Conservation (phyloP, 2,888 invertebrate species). For the Eupithecia subfuscata region DNA sequence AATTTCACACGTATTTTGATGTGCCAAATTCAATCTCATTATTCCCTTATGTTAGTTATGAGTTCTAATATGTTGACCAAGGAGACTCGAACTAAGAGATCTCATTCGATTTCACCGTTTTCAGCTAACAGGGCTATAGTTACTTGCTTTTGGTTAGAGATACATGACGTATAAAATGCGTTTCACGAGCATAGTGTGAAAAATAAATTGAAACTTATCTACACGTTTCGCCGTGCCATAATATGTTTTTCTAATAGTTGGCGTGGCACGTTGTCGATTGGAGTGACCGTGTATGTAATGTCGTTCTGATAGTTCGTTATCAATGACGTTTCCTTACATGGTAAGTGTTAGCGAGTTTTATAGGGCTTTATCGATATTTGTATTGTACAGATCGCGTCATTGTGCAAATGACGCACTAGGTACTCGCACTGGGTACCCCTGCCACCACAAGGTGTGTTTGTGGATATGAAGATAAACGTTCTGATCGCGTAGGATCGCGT, state of each 20-base stretch:
- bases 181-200: too few species aligned
- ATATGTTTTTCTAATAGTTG: not conserved
- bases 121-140: too few species aligned
- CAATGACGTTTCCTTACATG: slow-evolving; percentile 5
- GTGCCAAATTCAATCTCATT: too few species aligned
- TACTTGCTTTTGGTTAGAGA: too few species aligned
- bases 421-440: not conserved
- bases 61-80: too few species aligned
- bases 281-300: not conserved
- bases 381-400: not conserved
- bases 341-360: slow-evolving; percentile 1
- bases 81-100: too few species aligned
- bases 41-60: too few species aligned
- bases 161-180: too few species aligned
- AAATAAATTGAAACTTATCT: not conserved
- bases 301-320: not conserved
- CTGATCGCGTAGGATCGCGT: not conserved
- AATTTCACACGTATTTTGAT: too few species aligned
- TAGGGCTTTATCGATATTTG: not conserved
- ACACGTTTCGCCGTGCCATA: not conserved
- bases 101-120: too few species aligned
- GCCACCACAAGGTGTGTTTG: not conserved
- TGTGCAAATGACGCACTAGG: not conserved
- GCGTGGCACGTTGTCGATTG: not conserved
- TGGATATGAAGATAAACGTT: not conserved